Conservation (phyloP, 2,888 invertebrate species). For the Sphaeridia pumilis region DNA sequence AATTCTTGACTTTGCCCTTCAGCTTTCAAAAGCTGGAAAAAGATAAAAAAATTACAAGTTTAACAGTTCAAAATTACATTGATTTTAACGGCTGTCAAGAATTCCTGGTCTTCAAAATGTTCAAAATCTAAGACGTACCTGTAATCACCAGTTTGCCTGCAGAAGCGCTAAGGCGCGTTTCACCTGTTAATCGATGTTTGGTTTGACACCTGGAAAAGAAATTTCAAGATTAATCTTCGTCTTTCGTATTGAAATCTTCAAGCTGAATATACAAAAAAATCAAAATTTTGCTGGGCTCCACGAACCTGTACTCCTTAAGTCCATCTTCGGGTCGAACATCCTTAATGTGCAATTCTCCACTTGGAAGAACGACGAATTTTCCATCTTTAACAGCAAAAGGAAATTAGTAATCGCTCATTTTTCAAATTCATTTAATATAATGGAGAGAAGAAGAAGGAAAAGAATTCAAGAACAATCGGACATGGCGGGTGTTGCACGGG, state of each 20-base stretch:
- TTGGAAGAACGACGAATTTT: constrained; percentile 85
- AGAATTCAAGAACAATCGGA: constrained; percentile 36
- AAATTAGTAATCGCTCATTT: constrained; percentile 15
- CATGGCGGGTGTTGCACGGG: constrained; percentile 37
- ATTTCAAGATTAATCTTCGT: background rate
- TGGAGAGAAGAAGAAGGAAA: background rate
- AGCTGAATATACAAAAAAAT: constrained; percentile 2
- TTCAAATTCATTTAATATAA: constrained; percentile 5
- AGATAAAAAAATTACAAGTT: background rate
- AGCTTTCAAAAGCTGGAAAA: background rate
- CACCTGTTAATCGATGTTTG: constrained; percentile 82
- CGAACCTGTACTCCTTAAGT: constrained; percentile 62
- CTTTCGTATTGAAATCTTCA: background rate
- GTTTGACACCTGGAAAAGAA: constrained; percentile 62
- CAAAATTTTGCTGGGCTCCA: background rate
- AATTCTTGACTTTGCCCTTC: background rate
- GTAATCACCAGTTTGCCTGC: constrained; percentile 89
- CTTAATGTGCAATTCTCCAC: constrained; percentile 88
- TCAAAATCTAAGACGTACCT: constrained; percentile 54
- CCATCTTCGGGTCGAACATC: constrained; percentile 92
- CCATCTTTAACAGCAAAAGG: constrained; percentile 54
- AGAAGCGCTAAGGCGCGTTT: constrained; percentile 82
- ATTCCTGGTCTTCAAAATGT: constrained; percentile 5
- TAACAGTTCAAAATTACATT: background rate
- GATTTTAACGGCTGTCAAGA: constrained; percentile 13